Evolutionary conservation across 2,888 invertebrate species (phyloP).

Genomic region (Cremastinae sp.): DNA sequence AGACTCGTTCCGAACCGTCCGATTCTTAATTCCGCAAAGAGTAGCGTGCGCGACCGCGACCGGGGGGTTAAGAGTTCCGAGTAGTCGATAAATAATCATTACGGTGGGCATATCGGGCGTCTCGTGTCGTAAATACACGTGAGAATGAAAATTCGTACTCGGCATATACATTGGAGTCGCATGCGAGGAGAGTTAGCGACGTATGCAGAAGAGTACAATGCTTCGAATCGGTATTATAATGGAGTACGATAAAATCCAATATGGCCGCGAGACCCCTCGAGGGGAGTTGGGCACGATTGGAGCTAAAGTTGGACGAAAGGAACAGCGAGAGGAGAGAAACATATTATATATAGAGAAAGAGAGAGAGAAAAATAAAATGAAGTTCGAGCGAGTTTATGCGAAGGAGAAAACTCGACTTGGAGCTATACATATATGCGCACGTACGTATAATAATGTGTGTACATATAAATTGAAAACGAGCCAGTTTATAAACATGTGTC

Average conservation of each 20-base stretch:
- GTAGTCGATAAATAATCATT: slow-evolving; percentile 50
- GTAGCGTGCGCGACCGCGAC: slow-evolving; percentile 12
- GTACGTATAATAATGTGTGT: slow-evolving; percentile 5
- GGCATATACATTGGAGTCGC: not conserved
- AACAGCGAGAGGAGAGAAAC: not conserved
- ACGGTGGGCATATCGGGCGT: slow-evolving; percentile 21
- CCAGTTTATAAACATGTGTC: slow-evolving; percentile 20
- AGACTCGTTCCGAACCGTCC: too few relatives aligned
- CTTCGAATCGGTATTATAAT: slow-evolving; percentile 9
- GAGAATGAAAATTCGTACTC: not conserved
- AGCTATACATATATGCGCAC: not conserved
- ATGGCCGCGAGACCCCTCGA: slow-evolving; percentile 11
- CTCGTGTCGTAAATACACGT: slow-evolving; percentile 40
- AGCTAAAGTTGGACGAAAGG: slow-evolving; percentile 7
- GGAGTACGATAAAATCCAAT: slow-evolving; percentile 37
- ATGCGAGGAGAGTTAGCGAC: not conserved
- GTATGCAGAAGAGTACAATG: slow-evolving; percentile 19
- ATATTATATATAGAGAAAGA: not conserved
- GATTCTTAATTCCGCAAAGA: too few relatives aligned
- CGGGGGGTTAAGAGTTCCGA: slow-evolving; percentile 16
- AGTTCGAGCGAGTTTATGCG: slow-evolving; percentile 51
- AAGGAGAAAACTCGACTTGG: slow-evolving; percentile 18
- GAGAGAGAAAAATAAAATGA: slow-evolving; percentile 35
- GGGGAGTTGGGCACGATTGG: not conserved
- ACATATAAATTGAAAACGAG: slow-evolving; percentile 25